These are phyloP conservation scores for Crepidodera aurea DNA, from an alignment of 2,888 invertebrate species.

Conservation along the genomic window DNA sequence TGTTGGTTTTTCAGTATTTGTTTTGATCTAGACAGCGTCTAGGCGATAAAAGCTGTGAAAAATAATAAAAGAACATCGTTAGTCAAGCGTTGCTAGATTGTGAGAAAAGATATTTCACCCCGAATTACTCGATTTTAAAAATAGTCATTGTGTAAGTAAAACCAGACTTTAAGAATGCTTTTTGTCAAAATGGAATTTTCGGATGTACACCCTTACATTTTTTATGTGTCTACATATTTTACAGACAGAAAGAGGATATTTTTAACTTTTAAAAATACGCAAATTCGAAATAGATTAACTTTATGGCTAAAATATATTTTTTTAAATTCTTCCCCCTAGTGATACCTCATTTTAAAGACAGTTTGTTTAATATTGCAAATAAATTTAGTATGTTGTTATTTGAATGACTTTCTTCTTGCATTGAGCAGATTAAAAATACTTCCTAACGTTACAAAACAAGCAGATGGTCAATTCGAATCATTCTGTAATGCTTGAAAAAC, in stretches of 20 bases:
- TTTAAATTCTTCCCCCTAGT: too few relatives aligned
- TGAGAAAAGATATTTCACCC: slow-evolving; percentile 3
- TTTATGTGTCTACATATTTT: slow-evolving; percentile 1
- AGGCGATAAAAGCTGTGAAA: slow-evolving; percentile 7
- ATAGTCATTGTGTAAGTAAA: neutral
- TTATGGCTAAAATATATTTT: too few relatives aligned
- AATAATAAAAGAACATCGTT: slow-evolving; percentile 2
- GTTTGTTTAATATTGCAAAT: too few relatives aligned
- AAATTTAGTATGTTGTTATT: too few relatives aligned
- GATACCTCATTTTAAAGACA: too few relatives aligned
- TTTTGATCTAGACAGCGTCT: neutral
- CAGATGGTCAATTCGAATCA: slow-evolving; percentile 7
- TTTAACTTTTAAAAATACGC: too few relatives aligned
- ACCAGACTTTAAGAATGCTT: neutral
- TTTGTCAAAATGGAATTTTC: slow-evolving; percentile 2
- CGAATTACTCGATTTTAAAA: slow-evolving; percentile 7
- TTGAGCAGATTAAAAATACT: too few relatives aligned
- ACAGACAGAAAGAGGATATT: neutral
- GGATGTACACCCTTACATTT: neutral
- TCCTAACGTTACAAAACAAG: neutral
- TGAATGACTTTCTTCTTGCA: too few relatives aligned
- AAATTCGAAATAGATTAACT: too few relatives aligned
- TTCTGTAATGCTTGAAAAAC: neutral
- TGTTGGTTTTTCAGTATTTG: slow-evolving; percentile 1
- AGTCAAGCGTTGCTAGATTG: slow-evolving; percentile 8